phyloP scores from a whole-genome alignment of 2,797 vertebrate genomes.

The Cirrhinus mrigala region DNA sequence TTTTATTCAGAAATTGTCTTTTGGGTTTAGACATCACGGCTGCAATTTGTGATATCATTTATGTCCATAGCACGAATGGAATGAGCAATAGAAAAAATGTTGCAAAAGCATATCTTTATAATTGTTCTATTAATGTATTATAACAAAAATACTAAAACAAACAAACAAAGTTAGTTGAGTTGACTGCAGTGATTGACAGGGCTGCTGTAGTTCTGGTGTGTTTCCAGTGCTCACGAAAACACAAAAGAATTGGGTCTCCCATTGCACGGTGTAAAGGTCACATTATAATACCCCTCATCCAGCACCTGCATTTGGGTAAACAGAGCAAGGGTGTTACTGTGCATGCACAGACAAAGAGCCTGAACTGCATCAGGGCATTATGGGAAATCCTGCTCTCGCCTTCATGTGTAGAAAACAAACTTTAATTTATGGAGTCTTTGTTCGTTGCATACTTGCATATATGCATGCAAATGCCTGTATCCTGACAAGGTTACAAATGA shows the following conservation, averaged over 20 bases:
- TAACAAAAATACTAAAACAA: not conserved
- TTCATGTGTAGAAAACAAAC: constrained; percentile 51
- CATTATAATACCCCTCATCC: constrained; percentile 34
- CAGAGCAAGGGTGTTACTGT: constrained; percentile 64
- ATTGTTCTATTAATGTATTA: not conserved
- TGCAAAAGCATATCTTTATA: not conserved
- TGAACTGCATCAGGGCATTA: constrained; percentile 53
- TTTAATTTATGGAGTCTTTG: constrained; percentile 42
- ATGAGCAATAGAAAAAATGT: not conserved
- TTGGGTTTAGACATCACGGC: too few species aligned
- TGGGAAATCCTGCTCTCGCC: constrained; percentile 57
- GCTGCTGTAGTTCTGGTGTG: not conserved
- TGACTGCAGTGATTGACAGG: not conserved
- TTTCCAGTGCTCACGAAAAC: not conserved
- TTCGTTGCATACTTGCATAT: constrained; percentile 25
- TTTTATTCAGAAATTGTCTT: not conserved
- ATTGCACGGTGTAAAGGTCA: constrained; percentile 54
- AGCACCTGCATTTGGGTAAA: constrained; percentile 67
- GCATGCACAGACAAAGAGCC: constrained; percentile 52
- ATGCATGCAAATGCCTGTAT: constrained; percentile 28
- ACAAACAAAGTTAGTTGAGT: not conserved
- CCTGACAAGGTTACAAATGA: not conserved
- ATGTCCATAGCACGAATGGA: not conserved
- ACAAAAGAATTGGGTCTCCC: constrained; percentile 54
- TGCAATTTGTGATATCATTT: not conserved